phyloP scores from a whole-genome alignment of 2,888 invertebrate species.

The Crocallis elinguaria region DNA sequence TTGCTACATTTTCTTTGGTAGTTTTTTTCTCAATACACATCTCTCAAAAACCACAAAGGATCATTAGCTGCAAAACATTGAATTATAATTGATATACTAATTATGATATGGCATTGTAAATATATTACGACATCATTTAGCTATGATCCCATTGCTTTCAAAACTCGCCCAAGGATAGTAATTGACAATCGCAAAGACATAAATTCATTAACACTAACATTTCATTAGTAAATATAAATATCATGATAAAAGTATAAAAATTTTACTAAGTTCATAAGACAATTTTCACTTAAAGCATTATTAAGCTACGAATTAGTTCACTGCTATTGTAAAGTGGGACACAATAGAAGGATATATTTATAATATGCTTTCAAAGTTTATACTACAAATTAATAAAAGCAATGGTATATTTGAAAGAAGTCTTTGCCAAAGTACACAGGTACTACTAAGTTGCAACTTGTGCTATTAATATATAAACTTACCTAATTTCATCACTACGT shows the following conservation, averaged over 20 bases:
- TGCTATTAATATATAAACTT: conserved; percentile 36
- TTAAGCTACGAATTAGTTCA: conserved; percentile 69
- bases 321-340: conserved; percentile 37
- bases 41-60: too few species aligned
- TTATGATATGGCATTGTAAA: conserved; percentile 20
- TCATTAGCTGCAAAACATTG: conserved; percentile 1
- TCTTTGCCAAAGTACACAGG: conserved; percentile 21
- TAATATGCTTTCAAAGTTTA: conserved; percentile 9
- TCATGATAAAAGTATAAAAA: conserved; percentile 72
- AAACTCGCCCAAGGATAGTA: conserved; percentile 66
- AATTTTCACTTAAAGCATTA: conserved; percentile 80
- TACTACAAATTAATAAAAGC: conserved; percentile 3
- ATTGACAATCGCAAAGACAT: conserved; percentile 75
- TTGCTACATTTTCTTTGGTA: background rate
- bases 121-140: conserved; percentile 34
- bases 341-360: background rate
- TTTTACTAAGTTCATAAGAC: conserved; percentile 81
- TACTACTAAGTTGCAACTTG: conserved; percentile 35
- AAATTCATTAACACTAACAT: conserved; percentile 59
- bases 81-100: conserved; percentile 23
- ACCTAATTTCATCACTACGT: conserved; percentile 40
- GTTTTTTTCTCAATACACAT: background rate
- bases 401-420: conserved; percentile 1
- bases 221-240: conserved; percentile 68
- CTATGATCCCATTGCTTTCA: conserved; percentile 44